Conservation (phyloP, 2,113 vertebrate species). For the Dasypus novemcinctus region DNA sequence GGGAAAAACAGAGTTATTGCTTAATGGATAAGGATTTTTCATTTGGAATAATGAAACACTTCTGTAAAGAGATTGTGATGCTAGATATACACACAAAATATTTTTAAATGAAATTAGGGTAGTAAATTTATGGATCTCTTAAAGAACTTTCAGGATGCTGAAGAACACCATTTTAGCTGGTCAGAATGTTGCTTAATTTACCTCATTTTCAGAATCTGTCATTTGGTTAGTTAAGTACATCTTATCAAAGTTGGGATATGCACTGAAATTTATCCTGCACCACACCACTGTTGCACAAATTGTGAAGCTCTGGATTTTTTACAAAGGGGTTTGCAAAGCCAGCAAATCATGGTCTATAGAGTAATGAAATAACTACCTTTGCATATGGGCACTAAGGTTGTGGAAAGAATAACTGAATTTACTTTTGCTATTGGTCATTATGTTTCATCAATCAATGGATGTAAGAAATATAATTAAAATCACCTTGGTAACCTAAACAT, state of each 20-base stretch:
- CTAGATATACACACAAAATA: not conserved
- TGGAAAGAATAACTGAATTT: not conserved
- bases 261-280: not conserved
- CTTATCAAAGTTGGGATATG: not conserved
- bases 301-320: not conserved
- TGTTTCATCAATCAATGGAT: not conserved
- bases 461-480: not conserved
- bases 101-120: not conserved
- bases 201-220: not conserved
- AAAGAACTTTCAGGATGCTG: not conserved
- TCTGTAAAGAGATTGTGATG: no score
- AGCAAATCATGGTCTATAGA: not conserved
- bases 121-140: not conserved
- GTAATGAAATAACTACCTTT: not conserved
- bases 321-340: not conserved
- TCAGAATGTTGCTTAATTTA: not conserved
- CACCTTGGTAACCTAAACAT: not conserved
- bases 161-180: not conserved
- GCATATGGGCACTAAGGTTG: not conserved
- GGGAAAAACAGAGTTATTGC: no score
- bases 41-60: no score
- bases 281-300: not conserved
- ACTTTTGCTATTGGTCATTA: not conserved
- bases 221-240: not conserved
- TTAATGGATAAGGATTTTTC: no score